Base-by-base conservation (phyloP, 2,113 vertebrate species). In the Hyaena hyaena region DNA sequence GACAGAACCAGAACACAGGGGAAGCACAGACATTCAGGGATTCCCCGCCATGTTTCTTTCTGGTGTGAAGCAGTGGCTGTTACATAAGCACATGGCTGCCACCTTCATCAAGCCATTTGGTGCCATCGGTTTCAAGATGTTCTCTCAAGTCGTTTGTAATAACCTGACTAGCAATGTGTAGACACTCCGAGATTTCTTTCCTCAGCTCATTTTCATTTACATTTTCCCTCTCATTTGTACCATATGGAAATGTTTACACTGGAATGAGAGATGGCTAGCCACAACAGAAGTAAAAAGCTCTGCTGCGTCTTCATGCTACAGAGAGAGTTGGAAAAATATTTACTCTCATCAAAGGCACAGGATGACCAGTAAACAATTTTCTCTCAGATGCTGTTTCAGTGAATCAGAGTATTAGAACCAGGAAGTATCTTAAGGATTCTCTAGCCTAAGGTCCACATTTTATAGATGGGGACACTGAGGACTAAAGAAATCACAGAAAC, bases 61-160 rank as follows among this genome's bases (percentile, higher is more conserved):
- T 17, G 7, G 2, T 48, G 26, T 48, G 43, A 28, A 26, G 43
- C 73, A 4, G 73, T 14, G 73, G 43, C 24, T 74, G 73, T 23
- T 45, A 24, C 24, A 2, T 4, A 4, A 69, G 5, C 39, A 24
- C 73, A 9, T 28, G 73, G 6, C 39, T 15, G 24, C 39, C 39
- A 4, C 73, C 43, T 28, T 28, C 43, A 28, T 31, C 14, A 8
- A 76, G 73, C 43, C 73, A 8, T 7, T 8, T 28, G 26, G 26
- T 0, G 7, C 43, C 26, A 1, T 16, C 43, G 0, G 6, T 45
- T 15, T 43, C 43, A 2, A 28, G n/a, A 73, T 5, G 10, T 23
- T 39, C n/a, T 73, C 35, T 0, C 9, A 2, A 3, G 43, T 28
- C 12, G 12, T 26, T 24, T 28, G 43, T 4, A 15, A 16, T 48